Evolutionary conservation across 1,140 invertebrate species (phyloP), one percentile per base, ranked within the genome.

Genomic region (Scylla paramamosain): DNA sequence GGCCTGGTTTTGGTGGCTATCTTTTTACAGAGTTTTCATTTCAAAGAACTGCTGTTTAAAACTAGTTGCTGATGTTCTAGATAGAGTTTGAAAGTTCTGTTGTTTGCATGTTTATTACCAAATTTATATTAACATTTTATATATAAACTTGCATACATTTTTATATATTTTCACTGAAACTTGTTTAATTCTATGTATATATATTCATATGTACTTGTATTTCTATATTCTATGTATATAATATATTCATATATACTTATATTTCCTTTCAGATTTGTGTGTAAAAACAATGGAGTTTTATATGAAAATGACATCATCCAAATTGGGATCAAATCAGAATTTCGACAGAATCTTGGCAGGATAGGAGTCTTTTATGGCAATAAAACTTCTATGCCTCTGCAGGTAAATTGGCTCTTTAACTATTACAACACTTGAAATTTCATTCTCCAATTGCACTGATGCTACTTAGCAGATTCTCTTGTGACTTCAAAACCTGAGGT

Each of bases 301-400:
- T 99, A 99, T 97, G 99, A 99, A 97, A 99, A 99, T 97, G 99
- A 99, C 96, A 97, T 99, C 87, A 98, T 99, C 94, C 99, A 99
- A 97, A 99, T 99, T 96, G 99, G 99, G 92, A 99, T 99, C 0
- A 99, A 99, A 97, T 99, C 99, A 96, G 99, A 99, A 97, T 99
- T 98, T 96, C 97, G 99, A 96, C 98, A 99, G 97, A 99, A 99
- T 97, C 97, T 99, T 96, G 99, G 99, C 10, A 98, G 99, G 95
- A 97, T 99, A 96, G 99, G 98, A 39, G 97, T 99, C 32, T 99
- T 99, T 97, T 99, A 99, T 97, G 99, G 99, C 92, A 99, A 99
- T 97, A 99, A 99, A 97, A 99, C 99, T 59, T 98, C 98, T 96
- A 98, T 98, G 96, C 97, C 98, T 45, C 97, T 99, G 93, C 97